phyloP scores from a whole-genome alignment of 2,888 invertebrate genomes.

The Mesorhabditis belari region DNA sequence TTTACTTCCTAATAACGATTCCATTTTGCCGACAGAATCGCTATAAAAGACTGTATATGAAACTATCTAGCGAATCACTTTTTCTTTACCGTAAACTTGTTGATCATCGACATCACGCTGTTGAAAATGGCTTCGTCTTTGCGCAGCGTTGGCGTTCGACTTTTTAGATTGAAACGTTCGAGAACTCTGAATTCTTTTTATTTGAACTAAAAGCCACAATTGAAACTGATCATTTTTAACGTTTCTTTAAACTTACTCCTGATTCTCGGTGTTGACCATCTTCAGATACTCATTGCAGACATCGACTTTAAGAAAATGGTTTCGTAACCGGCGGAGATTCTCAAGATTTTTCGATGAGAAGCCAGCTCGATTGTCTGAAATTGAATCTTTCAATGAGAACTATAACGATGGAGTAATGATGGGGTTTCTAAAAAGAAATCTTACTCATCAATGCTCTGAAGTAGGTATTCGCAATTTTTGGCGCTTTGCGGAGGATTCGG shows the following conservation, averaged over 20 bases:
- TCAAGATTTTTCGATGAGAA: conserved; percentile 7
- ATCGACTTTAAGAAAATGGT: conserved; percentile 21
- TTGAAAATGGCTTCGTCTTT: conserved; percentile 3
- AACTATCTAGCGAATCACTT: too few species aligned
- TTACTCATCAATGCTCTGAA: too few species aligned
- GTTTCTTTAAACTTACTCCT: conserved; percentile 16
- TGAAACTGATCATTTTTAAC: background rate
- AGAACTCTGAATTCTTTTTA: background rate
- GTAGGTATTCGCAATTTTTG: too few species aligned
- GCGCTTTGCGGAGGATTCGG: too few species aligned
- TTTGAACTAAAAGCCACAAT: too few species aligned
- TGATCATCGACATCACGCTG: conserved; percentile 7
- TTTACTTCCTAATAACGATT: too few species aligned
- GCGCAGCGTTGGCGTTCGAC: background rate
- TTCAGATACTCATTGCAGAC: conserved; percentile 38
- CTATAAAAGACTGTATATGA: too few species aligned
- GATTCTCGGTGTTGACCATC: conserved; percentile 32
- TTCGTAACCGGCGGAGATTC: conserved; percentile 9
- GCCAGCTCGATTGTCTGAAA: conserved; percentile 3
- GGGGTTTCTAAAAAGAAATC: too few species aligned
- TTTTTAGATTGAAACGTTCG: background rate
- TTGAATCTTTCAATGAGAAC: too few species aligned
- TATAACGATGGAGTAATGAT: too few species aligned
- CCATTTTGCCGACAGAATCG: too few species aligned
- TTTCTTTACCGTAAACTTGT: conserved; percentile 10